Evolutionary conservation across 1,140 invertebrate species (phyloP), one percentile per base, ranked within the genome.

Genomic region (Drosophila seguyi): DNA sequence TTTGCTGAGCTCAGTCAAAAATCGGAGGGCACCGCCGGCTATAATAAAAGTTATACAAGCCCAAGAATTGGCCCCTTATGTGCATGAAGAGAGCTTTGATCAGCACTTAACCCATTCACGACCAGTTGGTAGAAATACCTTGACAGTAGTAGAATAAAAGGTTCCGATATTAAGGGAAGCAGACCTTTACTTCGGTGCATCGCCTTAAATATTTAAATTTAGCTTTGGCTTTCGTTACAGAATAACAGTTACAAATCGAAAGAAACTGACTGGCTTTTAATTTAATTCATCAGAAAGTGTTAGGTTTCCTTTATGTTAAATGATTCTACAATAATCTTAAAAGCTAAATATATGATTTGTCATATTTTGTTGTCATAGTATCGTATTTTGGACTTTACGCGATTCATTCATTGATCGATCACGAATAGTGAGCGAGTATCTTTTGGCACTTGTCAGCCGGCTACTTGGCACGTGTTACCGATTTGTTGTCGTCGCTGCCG

Each of bases 371-470:
- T 60, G 50, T 75, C 76, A 52, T 47, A 47, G 45, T 50, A 69
- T 60, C 39, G 62, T 57, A 74, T 81, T 80, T 39, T 57, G 38
- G 62, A 50, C 57, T 77, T 53, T 66, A 61, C 60, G 77, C 85
- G 75, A 78, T 90, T 90, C 84, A 90, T 90, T 90, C 84, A 85
- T 88, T 90, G 86, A 88, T 88, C 74, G 81, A 88, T 88, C 85
- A 88, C 85, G 85, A 79, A 72, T 84, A 69, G 62, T 25, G 42
- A 53, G 34, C 66, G 74, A 74, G 53, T 85, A 90, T 90, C 77
- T 90, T 86, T 85, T 62, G 81, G 58, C 78, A 81, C 86, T 84
- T 90, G 85, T 63, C 81, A 47, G 56, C 67, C 65, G 52, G 59
- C 69, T 47, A 45, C 53, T 47, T 69, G 85, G 84, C 84, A 88